Evolutionary conservation across 1,140 invertebrate genomes (phyloP).

Genomic region (Drosophila baimaii): DNA sequence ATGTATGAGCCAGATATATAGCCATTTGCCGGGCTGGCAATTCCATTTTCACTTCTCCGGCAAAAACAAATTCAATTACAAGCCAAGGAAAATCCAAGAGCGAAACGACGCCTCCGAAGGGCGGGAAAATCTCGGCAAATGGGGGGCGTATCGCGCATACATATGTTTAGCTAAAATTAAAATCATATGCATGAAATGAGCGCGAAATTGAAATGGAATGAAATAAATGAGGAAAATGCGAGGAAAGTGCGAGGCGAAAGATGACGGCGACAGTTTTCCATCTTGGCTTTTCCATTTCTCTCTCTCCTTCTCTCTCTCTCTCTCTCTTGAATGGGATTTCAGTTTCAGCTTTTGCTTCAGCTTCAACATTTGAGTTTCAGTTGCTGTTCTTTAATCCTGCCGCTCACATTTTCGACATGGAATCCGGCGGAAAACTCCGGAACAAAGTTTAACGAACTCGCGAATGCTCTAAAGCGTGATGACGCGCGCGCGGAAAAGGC

Average conservation of each 20-base stretch:
- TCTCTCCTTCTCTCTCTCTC: not conserved
- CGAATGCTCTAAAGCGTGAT: slow-evolving; percentile 26
- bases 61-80: slow-evolving; percentile 74
- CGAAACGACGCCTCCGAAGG: slow-evolving; percentile 14
- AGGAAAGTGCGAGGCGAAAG: not conserved
- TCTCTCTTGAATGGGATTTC: slow-evolving; percentile 11
- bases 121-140: slow-evolving; percentile 13
- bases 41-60: slow-evolving; percentile 57
- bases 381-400: slow-evolving; percentile 14
- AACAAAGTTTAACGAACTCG: slow-evolving; percentile 34
- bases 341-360: slow-evolving; percentile 15
- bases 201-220: slow-evolving; percentile 80
- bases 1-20: slow-evolving; percentile 38
- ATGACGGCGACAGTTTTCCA: slow-evolving; percentile 24
- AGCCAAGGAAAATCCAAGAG: slow-evolving; percentile 52
- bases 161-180: slow-evolving; percentile 72
- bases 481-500: not conserved
- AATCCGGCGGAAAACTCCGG: slow-evolving; percentile 1
- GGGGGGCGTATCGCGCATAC: slow-evolving; percentile 4
- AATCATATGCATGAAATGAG: slow-evolving; percentile 83
- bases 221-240: slow-evolving; percentile 58
- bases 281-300: slow-evolving; percentile 2
- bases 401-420: not conserved
- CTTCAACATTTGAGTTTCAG: slow-evolving; percentile 7
- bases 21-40: slow-evolving; percentile 48